Evolutionary conservation across 2,113 vertebrate genomes (phyloP), one percentile per base, ranked within the genome.

Genomic region (Aythya baeri): DNA sequence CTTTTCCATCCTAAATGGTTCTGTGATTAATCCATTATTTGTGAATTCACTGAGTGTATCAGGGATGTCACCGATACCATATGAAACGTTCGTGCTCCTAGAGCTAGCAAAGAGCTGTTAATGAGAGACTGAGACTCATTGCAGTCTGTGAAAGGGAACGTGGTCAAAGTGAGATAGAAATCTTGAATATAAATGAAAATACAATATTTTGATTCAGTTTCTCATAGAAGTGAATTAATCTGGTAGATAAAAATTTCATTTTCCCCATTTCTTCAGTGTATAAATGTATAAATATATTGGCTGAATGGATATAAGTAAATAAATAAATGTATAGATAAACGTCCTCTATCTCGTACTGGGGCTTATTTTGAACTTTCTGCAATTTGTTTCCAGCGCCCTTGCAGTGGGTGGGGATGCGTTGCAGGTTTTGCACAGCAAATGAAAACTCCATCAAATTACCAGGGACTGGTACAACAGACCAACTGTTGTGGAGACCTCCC

Each of bases 131-230:
- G 59, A 72, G 71, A 29, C 50, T 41, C 16, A 5, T 23, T 57
- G 36, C 41, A 29, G n/a, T 46, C 63, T 16, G 18, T 13, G 62
- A 54, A 46, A 27, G 55, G 66, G 13, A 41, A 4, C 7, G 2
- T 32, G 32, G 27, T 25, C 63, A 59, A 75, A 26, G 52, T 11
- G 63, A 13, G 32, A 10, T 27, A 50, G 41, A 31, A 85, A 52
- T 59, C 26, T n/a, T 10, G 20, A 32, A 11, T 32, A 3, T 21
- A 43, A 44, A 11, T 66, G 22, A 63, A 80, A 58, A 38, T 41
- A 18, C 0, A 1, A 4, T 15, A 5, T 50, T 70, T 32, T n/a
- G 50, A 12, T 58, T n/a, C 25, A 63, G 13, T 29, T 27, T 27
- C 25, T 68, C 6, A 13, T 32, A 8, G 26, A 55, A 68, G 46